A percentile compares a stretch with the other conserved stretches of the same genome.
Conservation (phyloP, 2,888 invertebrate species). For the Caenorhabditis wallacei region DNA sequence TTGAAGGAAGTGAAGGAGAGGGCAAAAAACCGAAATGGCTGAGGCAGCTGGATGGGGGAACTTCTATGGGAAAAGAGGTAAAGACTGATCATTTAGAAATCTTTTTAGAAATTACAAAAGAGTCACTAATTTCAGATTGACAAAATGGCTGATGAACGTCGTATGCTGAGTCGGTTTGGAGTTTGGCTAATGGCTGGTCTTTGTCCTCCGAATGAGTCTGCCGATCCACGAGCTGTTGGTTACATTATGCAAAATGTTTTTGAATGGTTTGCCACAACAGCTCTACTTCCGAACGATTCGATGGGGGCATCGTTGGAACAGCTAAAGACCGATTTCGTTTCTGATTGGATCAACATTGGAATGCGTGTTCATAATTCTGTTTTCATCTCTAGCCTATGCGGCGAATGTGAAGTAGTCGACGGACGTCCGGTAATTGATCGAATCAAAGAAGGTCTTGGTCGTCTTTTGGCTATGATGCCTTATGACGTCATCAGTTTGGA, state of each 20-base stretch:
- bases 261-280: slow-evolving; percentile 99
- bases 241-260: slow-evolving; percentile 96
- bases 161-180: slow-evolving; percentile 94
- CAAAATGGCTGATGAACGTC: slow-evolving; percentile 90
- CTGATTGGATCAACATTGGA: slow-evolving; percentile 92
- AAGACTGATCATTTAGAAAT: not conserved
- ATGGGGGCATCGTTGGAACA: slow-evolving; percentile 82
- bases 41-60: slow-evolving; percentile 82
- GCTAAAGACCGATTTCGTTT: slow-evolving; percentile 87
- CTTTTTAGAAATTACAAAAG: not conserved
- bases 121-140: slow-evolving; percentile 67
- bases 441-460: slow-evolving; percentile 90
- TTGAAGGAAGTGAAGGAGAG: slow-evolving; percentile 77
- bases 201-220: slow-evolving; percentile 85
- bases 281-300: slow-evolving; percentile 91
- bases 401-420: slow-evolving; percentile 94
- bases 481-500: slow-evolving; percentile 93
- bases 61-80: slow-evolving; percentile 74
- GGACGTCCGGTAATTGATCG: slow-evolving; percentile 87
- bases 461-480: slow-evolving; percentile 91
- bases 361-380: slow-evolving; percentile 91
- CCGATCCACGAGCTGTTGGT: slow-evolving; percentile 87
- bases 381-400: slow-evolving; percentile 94
- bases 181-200: slow-evolving; percentile 97
- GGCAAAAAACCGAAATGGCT: slow-evolving; percentile 83